Conservation (phyloP, 2,797 vertebrate genomes). For the Helostoma temminkii region DNA sequence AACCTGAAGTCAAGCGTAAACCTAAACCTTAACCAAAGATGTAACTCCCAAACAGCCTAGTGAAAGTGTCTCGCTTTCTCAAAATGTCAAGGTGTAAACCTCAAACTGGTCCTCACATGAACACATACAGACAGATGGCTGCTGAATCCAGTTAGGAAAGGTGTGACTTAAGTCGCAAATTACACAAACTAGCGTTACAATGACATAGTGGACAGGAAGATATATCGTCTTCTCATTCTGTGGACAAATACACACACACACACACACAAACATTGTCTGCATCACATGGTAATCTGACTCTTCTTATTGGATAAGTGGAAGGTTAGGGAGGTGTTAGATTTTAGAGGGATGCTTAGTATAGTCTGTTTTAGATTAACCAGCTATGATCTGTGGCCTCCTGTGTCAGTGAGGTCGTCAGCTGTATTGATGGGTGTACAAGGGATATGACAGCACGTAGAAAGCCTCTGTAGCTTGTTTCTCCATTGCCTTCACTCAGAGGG, state of each 20-base stretch:
- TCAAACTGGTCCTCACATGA: background rate
- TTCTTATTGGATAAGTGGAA: constrained; percentile 50
- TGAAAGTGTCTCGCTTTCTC: background rate
- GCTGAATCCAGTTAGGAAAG: constrained; percentile 55
- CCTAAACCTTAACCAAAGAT: no score
- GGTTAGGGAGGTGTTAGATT: constrained; percentile 52
- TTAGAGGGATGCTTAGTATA: constrained; percentile 20
- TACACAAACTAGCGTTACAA: constrained; percentile 43
- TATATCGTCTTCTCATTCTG: constrained; percentile 40
- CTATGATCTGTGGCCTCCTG: constrained; percentile 57
- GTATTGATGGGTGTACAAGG: constrained; percentile 57
- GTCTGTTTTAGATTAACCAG: constrained; percentile 74
- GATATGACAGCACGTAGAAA: constrained; percentile 71
- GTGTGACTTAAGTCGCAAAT: constrained; percentile 64
- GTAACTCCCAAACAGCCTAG: no score
- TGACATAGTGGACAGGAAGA: constrained; percentile 56
- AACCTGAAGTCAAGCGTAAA: background rate
- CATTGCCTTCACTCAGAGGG: constrained; percentile 52
- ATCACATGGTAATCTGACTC: constrained; percentile 58
- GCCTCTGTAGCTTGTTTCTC: constrained; percentile 44
- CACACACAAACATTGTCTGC: background rate
- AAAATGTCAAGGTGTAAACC: background rate
- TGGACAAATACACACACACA: constrained; percentile 7
- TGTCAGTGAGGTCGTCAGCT: constrained; percentile 48
- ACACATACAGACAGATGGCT: constrained; percentile 17